phyloP scores from a whole-genome alignment of 2,113 vertebrate species.

The Crotalus helleri region DNA sequence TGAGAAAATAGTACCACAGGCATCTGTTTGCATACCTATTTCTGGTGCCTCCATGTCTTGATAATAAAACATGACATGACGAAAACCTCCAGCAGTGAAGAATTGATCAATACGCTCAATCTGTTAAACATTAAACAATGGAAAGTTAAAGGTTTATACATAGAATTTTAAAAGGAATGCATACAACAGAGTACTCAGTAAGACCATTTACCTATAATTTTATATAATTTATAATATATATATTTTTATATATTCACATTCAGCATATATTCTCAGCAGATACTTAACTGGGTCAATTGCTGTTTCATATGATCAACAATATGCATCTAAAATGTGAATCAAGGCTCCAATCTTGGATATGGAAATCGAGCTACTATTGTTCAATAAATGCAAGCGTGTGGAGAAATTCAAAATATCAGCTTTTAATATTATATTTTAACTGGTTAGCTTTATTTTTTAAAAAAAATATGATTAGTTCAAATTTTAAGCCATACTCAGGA shows the following conservation, averaged over 20 bases:
- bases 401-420: not conserved
- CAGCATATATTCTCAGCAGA: not conserved
- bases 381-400: not conserved
- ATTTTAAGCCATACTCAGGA: not conserved
- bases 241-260: not conserved
- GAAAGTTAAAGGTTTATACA: not conserved
- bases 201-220: not conserved
- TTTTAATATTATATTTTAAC: not conserved
- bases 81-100: conserved; percentile 77
- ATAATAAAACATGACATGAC: conserved; percentile 88
- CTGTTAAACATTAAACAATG: conserved; percentile 60
- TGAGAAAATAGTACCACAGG: not conserved
- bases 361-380: not conserved
- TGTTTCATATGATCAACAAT: not conserved
- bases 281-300: not conserved
- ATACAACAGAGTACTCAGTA: not conserved
- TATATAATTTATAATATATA: no score
- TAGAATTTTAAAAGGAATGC: not conserved
- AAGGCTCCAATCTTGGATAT: not conserved
- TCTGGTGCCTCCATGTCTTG: conserved; percentile 80
- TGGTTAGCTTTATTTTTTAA: not conserved
- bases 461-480: not conserved
- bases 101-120: conserved; percentile 88
- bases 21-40: conserved; percentile 69
- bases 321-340: not conserved